A percentile compares a stretch with the other conserved stretches of the same genome.
Evolutionary conservation across 2,888 invertebrate species (phyloP).

Genomic region (Clusia tigrina): DNA sequence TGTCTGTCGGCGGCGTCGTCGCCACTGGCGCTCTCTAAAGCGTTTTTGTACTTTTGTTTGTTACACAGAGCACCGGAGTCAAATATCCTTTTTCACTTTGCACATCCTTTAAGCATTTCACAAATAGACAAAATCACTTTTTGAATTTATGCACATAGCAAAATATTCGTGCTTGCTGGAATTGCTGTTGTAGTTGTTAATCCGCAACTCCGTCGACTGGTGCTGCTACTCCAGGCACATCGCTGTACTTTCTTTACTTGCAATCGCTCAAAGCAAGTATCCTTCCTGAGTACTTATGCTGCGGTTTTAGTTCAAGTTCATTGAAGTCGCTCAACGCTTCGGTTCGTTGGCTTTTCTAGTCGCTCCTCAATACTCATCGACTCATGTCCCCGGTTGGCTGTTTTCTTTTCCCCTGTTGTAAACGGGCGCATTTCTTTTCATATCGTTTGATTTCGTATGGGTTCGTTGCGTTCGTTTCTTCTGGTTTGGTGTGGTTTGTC

Average conservation of each 20-base stretch:
- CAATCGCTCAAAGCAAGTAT: background rate
- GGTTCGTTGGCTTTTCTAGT: slow-evolving; percentile 25
- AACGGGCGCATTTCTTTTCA: too few relatives aligned
- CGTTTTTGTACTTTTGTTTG: too few relatives aligned
- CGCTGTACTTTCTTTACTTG: slow-evolving; percentile 3
- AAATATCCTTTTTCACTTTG: slow-evolving; percentile 31
- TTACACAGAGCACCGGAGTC: too few relatives aligned
- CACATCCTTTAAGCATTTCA: slow-evolving; percentile 28
- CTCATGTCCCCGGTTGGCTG: slow-evolving; percentile 12
- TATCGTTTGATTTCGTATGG: too few relatives aligned
- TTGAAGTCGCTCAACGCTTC: slow-evolving; percentile 18
- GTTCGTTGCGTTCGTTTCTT: too few relatives aligned
- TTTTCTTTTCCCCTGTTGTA: background rate
- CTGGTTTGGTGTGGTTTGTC: background rate
- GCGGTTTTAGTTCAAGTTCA: slow-evolving; percentile 34
- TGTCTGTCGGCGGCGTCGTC: background rate
- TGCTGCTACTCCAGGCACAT: background rate
- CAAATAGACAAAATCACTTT: slow-evolving; percentile 33
- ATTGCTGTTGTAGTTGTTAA: slow-evolving; percentile 41
- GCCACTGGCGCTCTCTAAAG: slow-evolving; percentile 13
- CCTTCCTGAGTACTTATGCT: slow-evolving; percentile 14
- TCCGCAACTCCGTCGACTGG: slow-evolving; percentile 32
- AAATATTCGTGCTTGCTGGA: slow-evolving; percentile 42
- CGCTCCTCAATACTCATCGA: slow-evolving; percentile 2
- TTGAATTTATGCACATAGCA: slow-evolving; percentile 48